Conservation (phyloP, 2,797 vertebrate species). For the Sarcophilus harrisii region DNA sequence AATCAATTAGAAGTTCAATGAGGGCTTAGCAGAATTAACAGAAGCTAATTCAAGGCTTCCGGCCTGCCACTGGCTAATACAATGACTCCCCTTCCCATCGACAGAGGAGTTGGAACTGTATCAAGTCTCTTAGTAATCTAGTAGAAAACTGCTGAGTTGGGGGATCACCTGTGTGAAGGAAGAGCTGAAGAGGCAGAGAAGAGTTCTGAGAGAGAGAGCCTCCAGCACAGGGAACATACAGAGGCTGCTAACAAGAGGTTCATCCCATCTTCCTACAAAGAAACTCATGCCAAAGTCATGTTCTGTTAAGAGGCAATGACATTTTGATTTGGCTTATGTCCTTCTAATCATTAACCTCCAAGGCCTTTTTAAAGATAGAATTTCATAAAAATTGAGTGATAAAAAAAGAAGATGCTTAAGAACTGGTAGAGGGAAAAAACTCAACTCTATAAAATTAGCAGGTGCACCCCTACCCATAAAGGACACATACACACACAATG, state of each 20-base stretch:
- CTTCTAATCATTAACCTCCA: slow-evolving; percentile 18
- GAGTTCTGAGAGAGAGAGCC: slow-evolving; percentile 20
- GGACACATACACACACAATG: not conserved
- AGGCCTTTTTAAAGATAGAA: slow-evolving; percentile 3
- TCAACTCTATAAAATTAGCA: not conserved
- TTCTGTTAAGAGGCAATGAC: slow-evolving; percentile 6
- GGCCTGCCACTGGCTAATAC: not conserved
- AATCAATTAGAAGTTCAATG: not conserved
- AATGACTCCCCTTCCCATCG: not conserved
- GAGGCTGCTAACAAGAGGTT: slow-evolving; percentile 7
- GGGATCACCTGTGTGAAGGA: not conserved
- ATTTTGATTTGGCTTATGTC: not conserved
- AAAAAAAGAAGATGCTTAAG: slow-evolving; percentile 28
- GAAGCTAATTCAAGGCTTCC: not conserved
- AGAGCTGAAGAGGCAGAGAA: not conserved
- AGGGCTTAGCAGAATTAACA: not conserved
- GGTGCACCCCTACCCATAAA: not conserved
- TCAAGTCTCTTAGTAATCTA: not conserved
- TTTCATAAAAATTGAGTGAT: not conserved
- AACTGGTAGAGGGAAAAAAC: not conserved
- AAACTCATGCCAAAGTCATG: slow-evolving; percentile 7
- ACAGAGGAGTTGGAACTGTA: not conserved
- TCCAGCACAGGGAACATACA: slow-evolving; percentile 11
- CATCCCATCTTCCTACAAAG: not conserved
- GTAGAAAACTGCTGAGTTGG: not conserved